phyloP scores from a whole-genome alignment of 2,888 invertebrate genomes.

The Napeogenes sylphis region DNA sequence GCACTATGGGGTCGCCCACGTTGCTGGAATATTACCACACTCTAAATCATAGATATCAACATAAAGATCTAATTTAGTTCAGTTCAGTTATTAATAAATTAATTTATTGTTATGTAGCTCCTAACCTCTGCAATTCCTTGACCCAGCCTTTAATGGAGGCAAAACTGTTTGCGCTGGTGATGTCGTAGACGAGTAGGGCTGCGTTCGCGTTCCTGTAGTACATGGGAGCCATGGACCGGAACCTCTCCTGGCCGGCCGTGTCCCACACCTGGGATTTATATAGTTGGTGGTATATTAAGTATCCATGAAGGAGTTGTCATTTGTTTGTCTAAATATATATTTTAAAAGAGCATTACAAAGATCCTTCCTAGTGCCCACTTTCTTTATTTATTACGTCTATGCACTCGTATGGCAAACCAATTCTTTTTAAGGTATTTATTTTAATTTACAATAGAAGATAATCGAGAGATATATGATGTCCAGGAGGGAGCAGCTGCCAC shows the following conservation, averaged over 20 bases:
- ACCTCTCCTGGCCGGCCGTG: constrained; percentile 92
- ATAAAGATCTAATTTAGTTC: neutral
- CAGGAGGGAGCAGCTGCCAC: too few species aligned
- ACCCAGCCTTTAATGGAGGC: constrained; percentile 91
- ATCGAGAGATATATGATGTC: too few species aligned
- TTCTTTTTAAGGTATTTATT: too few species aligned
- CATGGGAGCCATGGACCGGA: constrained; percentile 95
- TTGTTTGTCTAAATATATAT: too few species aligned
- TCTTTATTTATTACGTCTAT: too few species aligned
- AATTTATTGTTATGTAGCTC: neutral
- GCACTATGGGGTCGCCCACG: constrained; percentile 86
- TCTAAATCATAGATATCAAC: too few species aligned
- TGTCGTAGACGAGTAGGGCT: constrained; percentile 91
- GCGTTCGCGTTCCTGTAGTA: constrained; percentile 95
- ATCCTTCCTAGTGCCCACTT: too few species aligned
- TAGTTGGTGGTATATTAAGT: neutral
- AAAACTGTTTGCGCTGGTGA: constrained; percentile 86
- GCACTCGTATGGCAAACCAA: too few species aligned
- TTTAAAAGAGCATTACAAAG: too few species aligned
- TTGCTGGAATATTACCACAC: constrained; percentile 70
- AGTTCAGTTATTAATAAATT: too few species aligned
- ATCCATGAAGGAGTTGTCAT: too few species aligned
- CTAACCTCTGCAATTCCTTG: constrained; percentile 80
- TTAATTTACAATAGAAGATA: too few species aligned
- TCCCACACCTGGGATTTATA: constrained; percentile 84